Evolutionary conservation across 2,113 vertebrate genomes (phyloP).

Genomic region (Istiophorus platypterus): DNA sequence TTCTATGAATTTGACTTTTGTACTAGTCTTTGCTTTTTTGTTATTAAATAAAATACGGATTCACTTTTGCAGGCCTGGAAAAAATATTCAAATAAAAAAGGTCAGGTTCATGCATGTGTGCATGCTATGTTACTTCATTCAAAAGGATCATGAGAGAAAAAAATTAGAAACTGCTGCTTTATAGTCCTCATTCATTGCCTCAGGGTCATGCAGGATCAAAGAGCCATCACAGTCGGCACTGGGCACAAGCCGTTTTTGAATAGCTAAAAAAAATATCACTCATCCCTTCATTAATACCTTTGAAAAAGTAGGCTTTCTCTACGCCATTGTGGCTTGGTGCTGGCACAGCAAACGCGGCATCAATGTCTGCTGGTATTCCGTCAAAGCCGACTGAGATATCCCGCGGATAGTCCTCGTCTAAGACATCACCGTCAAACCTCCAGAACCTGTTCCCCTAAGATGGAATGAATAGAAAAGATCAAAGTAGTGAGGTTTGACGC

Average conservation of each 20-base stretch:
- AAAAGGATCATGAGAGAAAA: not conserved
- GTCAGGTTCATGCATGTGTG: too few relatives aligned
- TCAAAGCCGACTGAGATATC: conserved; percentile 89
- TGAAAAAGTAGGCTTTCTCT: conserved; percentile 96
- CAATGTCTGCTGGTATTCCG: conserved; percentile 85
- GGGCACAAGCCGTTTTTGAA: not conserved
- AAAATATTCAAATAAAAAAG: too few relatives aligned
- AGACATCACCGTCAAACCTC: conserved; percentile 90
- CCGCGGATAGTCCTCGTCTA: conserved; percentile 89
- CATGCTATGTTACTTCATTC: not conserved
- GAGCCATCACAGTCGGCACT: not conserved
- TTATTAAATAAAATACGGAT: too few relatives aligned
- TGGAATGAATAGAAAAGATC: not conserved
- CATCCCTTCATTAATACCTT: conserved; percentile 83
- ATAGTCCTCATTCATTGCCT: not conserved
- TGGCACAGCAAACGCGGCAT: conserved; percentile 90
- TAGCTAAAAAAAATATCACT: not conserved
- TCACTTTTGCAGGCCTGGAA: too few relatives aligned
- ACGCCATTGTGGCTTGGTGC: conserved; percentile 85
- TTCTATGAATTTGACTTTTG: too few relatives aligned
- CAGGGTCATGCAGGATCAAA: not conserved
- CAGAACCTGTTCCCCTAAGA: conserved; percentile 88
- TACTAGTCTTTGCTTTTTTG: too few relatives aligned
- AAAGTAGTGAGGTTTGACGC: not conserved
- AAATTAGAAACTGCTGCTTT: not conserved